These are phyloP conservation scores for Charina bottae DNA, from an alignment of 2,113 vertebrate genomes.

Conservation along the genomic window DNA sequence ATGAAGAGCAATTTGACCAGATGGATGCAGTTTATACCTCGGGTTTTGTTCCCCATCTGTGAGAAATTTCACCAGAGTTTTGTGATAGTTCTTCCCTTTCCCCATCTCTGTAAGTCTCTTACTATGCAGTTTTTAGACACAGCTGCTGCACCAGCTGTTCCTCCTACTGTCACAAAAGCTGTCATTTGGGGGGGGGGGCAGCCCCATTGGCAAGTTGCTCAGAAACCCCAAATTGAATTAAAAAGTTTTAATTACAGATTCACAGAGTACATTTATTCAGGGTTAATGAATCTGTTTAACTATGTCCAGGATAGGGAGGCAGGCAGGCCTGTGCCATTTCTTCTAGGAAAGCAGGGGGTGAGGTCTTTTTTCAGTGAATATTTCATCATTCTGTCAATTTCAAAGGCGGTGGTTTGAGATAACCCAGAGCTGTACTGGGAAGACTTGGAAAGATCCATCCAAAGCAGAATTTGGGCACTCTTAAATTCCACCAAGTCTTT, in stretches of 20 bases:
- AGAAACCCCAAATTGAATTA: slow-evolving; percentile 10
- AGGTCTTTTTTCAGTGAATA: background rate
- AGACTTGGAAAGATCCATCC: background rate
- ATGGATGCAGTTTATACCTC: slow-evolving; percentile 43
- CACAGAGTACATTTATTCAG: slow-evolving; percentile 5
- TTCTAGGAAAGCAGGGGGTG: no score
- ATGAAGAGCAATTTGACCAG: slow-evolving; percentile 56
- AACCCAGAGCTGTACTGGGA: background rate
- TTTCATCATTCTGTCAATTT: accelerated
- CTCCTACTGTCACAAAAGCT: slow-evolving; percentile 52
- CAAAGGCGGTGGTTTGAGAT: no score
- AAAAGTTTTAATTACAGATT: slow-evolving; percentile 32
- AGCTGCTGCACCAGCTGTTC: slow-evolving; percentile 71
- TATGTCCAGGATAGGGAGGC: background rate
- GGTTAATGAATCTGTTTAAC: slow-evolving; percentile 29
- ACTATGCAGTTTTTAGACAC: slow-evolving; percentile 49
- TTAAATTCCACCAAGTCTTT: background rate
- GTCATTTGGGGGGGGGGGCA: background rate
- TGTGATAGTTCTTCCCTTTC: slow-evolving; percentile 8
- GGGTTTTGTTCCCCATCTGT: slow-evolving; percentile 13
- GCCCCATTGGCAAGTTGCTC: slow-evolving; percentile 4
- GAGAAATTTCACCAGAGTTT: slow-evolving; percentile 24
- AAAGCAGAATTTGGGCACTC: background rate
- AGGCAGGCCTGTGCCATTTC: background rate
- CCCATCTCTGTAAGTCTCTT: slow-evolving; percentile 30